These are phyloP conservation scores for Leptobrachium leishanense DNA, from an alignment of 2,113 vertebrate genomes.

Conservation along the genomic window DNA sequence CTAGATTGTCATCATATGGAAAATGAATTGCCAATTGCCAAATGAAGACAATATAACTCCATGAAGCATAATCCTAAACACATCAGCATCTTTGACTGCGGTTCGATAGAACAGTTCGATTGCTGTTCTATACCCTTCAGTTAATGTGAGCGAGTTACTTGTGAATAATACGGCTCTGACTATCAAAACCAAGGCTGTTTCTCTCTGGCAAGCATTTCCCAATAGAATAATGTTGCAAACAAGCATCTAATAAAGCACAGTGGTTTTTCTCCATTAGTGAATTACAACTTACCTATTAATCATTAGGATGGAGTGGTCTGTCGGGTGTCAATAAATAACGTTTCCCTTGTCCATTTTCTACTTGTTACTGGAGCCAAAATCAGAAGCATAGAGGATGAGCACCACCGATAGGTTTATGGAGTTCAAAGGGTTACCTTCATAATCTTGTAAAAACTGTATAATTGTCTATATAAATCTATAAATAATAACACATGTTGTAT, in stretches of 20 bases:
- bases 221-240: conserved; percentile 30
- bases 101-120: neutral
- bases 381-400: neutral
- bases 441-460: no score
- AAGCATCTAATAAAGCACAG: conserved; percentile 26
- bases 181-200: neutral
- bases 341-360: conserved; percentile 5
- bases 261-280: conserved; percentile 32
- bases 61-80: neutral
- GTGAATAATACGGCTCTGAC: neutral
- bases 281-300: conserved; percentile 32
- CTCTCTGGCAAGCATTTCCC: conserved; percentile 15
- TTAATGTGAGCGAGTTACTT: neutral
- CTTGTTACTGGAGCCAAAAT: neutral
- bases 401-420: neutral
- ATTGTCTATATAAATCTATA: no score
- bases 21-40: no score
- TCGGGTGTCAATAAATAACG: conserved; percentile 23
- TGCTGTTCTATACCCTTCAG: neutral
- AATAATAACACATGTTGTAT: no score
- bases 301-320: conserved; percentile 16
- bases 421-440: no score
- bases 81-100: neutral
- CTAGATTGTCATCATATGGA: no score
- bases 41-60: no score